phyloP scores from a whole-genome alignment of 1,140 invertebrate genomes.

The Drosophila pachea region DNA sequence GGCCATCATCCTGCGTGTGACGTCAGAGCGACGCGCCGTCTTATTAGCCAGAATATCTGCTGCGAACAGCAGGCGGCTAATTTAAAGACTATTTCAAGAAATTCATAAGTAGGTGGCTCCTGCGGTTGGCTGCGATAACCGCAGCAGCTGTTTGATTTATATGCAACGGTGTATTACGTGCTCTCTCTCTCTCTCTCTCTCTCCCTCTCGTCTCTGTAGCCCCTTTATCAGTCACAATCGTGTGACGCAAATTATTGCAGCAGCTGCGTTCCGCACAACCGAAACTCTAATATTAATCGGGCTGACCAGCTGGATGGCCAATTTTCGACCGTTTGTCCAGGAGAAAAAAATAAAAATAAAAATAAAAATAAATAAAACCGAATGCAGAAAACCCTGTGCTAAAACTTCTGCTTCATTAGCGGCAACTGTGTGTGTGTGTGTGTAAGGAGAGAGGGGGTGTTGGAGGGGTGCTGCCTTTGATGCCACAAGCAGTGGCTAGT shows the following conservation, averaged over 20 bases:
- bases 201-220: not conserved
- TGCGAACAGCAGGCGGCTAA: slow-evolving; percentile 36
- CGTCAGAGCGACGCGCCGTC: slow-evolving; percentile 24
- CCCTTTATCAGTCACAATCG: slow-evolving; percentile 31
- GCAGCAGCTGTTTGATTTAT: slow-evolving; percentile 49
- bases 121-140: slow-evolving; percentile 18
- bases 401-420: slow-evolving; percentile 40
- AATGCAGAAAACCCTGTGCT: not conserved
- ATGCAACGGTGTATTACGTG: slow-evolving; percentile 13
- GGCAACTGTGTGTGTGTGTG: slow-evolving; percentile 14
- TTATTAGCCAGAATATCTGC: slow-evolving; percentile 30
- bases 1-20: slow-evolving; percentile 17
- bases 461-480: not conserved
- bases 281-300: slow-evolving; percentile 15
- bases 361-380: no score
- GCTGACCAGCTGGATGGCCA: slow-evolving; percentile 1
- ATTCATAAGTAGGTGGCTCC: slow-evolving; percentile 21
- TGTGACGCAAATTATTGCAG: slow-evolving; percentile 32
- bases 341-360: no score
- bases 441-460: not conserved
- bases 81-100: slow-evolving; percentile 23
- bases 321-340: no score
- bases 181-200: not conserved
- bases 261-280: slow-evolving; percentile 32
- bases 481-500: slow-evolving; percentile 21